Conservation (phyloP, 2,888 invertebrate species). For the Eristalinus aeneus region DNA sequence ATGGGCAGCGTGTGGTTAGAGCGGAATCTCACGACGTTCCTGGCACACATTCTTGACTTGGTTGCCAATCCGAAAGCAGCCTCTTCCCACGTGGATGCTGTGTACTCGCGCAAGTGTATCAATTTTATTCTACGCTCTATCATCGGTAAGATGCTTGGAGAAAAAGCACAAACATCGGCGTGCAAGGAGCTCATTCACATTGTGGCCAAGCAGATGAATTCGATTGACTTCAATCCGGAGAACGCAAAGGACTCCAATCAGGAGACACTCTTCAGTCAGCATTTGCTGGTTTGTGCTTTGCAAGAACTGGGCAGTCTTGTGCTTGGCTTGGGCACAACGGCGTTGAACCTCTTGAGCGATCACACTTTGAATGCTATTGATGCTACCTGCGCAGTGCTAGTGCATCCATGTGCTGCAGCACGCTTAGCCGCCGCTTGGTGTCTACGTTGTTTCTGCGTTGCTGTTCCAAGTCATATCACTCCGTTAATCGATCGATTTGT, state of each 20-base stretch:
- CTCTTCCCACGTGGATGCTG: constrained; percentile 97
- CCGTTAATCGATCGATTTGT: constrained; percentile 95
- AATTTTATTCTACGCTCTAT: constrained; percentile 96
- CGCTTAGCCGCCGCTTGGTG: constrained; percentile 97
- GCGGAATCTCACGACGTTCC: constrained; percentile 91
- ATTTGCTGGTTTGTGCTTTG: constrained; percentile 94
- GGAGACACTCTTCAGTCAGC: constrained; percentile 94
- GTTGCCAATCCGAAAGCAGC: constrained; percentile 98
- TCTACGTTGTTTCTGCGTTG: constrained; percentile 92
- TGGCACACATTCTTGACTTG: constrained; percentile 95
- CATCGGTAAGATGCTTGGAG: constrained; percentile 96
- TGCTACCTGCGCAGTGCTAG: constrained; percentile 86
- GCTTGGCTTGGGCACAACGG: constrained; percentile 95
- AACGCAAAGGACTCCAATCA: constrained; percentile 95
- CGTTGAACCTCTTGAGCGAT: constrained; percentile 94
- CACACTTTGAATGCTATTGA: constrained; percentile 88
- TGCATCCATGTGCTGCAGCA: constrained; percentile 97
- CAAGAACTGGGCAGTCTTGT: constrained; percentile 95
- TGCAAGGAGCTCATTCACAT: constrained; percentile 96
- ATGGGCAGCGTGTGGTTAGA: constrained; percentile 98
- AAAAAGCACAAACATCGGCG: constrained; percentile 97
- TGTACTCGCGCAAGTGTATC: constrained; percentile 98
- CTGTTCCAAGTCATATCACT: constrained; percentile 96
- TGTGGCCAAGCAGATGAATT: constrained; percentile 96
- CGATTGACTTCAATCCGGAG: constrained; percentile 95